Evolutionary conservation across 2,888 invertebrate species (phyloP).

Genomic region (Acrobasis suavella): DNA sequence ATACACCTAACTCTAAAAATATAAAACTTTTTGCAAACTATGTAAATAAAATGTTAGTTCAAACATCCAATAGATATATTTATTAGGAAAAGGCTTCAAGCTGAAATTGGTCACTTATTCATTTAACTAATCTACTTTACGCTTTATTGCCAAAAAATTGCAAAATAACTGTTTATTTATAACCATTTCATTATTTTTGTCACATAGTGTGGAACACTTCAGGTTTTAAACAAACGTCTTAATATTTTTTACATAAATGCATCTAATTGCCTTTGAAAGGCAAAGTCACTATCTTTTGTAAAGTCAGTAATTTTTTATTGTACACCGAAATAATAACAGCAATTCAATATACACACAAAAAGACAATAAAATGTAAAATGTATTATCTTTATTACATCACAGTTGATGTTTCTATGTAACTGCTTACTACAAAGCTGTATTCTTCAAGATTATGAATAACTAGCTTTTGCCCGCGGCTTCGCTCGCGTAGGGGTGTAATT

Average conservation of each 20-base stretch:
- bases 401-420: too few relatives aligned
- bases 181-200: not conserved
- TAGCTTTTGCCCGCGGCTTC: too few relatives aligned
- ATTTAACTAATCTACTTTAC: not conserved
- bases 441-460: too few relatives aligned
- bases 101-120: slow-evolving; percentile 10
- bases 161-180: not conserved
- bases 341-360: too few relatives aligned
- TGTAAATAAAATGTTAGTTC: slow-evolving; percentile 7
- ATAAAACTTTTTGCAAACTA: slow-evolving; percentile 13
- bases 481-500: too few relatives aligned
- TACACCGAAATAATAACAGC: not conserved
- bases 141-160: not conserved
- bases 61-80: slow-evolving; percentile 3
- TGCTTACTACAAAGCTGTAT: too few relatives aligned
- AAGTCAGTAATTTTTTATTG: not conserved
- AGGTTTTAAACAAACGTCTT: not conserved
- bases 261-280: not conserved
- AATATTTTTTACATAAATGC: not conserved
- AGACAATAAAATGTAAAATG: too few relatives aligned
- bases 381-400: too few relatives aligned
- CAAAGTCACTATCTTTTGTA: too few relatives aligned
- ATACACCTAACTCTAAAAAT: slow-evolving; percentile 8
- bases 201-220: slow-evolving; percentile 8
- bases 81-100: slow-evolving; percentile 17